phyloP scores from a whole-genome alignment of 2,888 invertebrate genomes.

The Drosophila incognita region DNA sequence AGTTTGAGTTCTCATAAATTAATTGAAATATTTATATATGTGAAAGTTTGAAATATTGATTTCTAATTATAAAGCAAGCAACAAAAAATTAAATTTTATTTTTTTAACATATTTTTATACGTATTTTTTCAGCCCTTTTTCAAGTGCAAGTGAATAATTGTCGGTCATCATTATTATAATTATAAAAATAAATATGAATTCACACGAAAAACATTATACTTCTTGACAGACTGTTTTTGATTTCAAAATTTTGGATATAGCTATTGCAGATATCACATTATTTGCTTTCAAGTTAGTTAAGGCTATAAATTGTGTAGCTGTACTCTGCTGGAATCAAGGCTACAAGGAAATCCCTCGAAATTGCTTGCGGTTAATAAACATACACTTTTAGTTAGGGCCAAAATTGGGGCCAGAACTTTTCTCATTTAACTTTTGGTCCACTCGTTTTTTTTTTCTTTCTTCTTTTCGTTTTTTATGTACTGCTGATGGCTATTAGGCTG shows the following conservation, averaged over 20 bases:
- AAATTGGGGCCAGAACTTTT: slow-evolving; percentile 62
- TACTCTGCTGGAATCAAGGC: background rate
- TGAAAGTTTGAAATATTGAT: background rate
- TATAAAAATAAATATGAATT: background rate
- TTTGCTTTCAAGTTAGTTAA: background rate
- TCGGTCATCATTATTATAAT: background rate
- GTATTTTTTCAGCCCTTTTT: background rate
- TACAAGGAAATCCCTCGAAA: slow-evolving; percentile 30
- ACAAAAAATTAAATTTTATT: background rate
- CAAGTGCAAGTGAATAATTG: background rate
- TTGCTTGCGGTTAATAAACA: slow-evolving; percentile 68
- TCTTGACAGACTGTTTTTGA: background rate
- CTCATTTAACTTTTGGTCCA: slow-evolving; percentile 72
- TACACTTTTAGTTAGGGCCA: slow-evolving; percentile 56
- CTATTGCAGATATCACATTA: background rate
- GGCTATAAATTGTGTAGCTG: background rate
- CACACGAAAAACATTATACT: background rate
- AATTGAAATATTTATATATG: fast-evolving
- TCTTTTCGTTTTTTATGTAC: slow-evolving; percentile 60
- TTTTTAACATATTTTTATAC: too few species aligned
- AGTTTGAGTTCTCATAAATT: background rate
- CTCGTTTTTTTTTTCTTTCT: slow-evolving; percentile 6
- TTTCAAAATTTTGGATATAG: background rate
- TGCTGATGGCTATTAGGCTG: slow-evolving; percentile 61
- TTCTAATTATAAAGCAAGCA: background rate